Evolutionary conservation across 2,888 invertebrate species (phyloP).

Genomic region (Myopa tessellatipennis): DNA sequence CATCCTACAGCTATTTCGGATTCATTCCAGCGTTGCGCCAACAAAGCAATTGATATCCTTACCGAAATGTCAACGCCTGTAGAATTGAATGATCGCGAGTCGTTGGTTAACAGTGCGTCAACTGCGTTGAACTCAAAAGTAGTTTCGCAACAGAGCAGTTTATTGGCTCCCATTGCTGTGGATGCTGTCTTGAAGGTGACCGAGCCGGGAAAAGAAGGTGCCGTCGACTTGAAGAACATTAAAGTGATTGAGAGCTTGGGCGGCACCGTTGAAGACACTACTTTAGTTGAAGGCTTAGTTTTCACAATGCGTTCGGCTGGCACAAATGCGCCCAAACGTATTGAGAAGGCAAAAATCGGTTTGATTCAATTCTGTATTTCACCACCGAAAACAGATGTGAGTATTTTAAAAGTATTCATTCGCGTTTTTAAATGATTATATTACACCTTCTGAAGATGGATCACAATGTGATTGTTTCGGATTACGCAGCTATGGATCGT

Average conservation of each 20-base stretch:
- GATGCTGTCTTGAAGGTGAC: slow-evolving; percentile 88
- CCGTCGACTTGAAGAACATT: slow-evolving; percentile 94
- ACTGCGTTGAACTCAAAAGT: slow-evolving; percentile 99
- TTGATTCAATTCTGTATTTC: slow-evolving; percentile 99
- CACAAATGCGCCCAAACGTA: slow-evolving; percentile 89
- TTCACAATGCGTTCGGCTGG: slow-evolving; percentile 91
- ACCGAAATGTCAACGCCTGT: slow-evolving; percentile 87
- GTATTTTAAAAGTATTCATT: slow-evolving; percentile 55
- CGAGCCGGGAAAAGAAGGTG: slow-evolving; percentile 73
- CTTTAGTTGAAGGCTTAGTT: slow-evolving; percentile 94
- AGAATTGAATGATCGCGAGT: slow-evolving; percentile 86
- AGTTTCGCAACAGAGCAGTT: slow-evolving; percentile 96
- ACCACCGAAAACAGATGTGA: slow-evolving; percentile 97
- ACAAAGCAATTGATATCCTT: slow-evolving; percentile 74
- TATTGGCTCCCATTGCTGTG: slow-evolving; percentile 96
- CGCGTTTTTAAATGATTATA: not conserved
- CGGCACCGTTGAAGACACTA: slow-evolving; percentile 97
- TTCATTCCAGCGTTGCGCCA: slow-evolving; percentile 83
- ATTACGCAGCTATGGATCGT: slow-evolving; percentile 99
- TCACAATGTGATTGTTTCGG: slow-evolving; percentile 94
- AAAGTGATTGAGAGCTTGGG: slow-evolving; percentile 97
- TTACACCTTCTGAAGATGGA: slow-evolving; percentile 78
- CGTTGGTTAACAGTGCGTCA: slow-evolving; percentile 92
- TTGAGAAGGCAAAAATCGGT: slow-evolving; percentile 98
- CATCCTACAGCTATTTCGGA: slow-evolving; percentile 98